A percentile compares a stretch with the other conserved stretches of the same genome.
Evolutionary conservation across 2,113 vertebrate genomes (phyloP).

Genomic region (Pyrgilauda ruficollis): DNA sequence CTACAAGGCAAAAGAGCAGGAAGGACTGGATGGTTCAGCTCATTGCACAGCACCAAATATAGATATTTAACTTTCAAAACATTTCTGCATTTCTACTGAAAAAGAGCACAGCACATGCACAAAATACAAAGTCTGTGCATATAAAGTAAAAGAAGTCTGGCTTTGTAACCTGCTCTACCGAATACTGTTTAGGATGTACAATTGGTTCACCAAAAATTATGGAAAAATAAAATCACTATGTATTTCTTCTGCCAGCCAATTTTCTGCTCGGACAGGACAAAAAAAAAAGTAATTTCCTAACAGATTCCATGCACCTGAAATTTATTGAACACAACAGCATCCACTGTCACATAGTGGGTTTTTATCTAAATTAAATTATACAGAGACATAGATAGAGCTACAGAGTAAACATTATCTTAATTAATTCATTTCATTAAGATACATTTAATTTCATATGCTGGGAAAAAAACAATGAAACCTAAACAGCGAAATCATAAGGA

Average conservation of each 20-base stretch:
- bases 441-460: not conserved
- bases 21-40: not conserved
- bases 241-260: not conserved
- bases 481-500: not conserved
- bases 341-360: not conserved
- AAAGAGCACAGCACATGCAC: not conserved
- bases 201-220: not conserved
- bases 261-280: slow-evolving; percentile 42
- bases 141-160: not conserved
- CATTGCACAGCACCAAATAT: not conserved
- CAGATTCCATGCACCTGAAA: not conserved
- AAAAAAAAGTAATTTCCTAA: not conserved
- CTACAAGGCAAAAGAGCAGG: not conserved
- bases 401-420: not conserved
- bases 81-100: not conserved
- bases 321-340: accelerated
- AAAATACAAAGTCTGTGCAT: not conserved
- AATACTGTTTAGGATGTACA: not conserved
- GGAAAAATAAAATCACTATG: not conserved
- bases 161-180: not conserved
- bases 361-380: not conserved
- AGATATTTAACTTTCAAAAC: not conserved
- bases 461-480: not conserved
- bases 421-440: not conserved
- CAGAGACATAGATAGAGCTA: not conserved